A percentile compares a stretch with the other conserved stretches of the same genome.
These are phyloP conservation scores for Terrapene triunguis DNA, from an alignment of 2,113 vertebrate species.

Conservation along the genomic window DNA sequence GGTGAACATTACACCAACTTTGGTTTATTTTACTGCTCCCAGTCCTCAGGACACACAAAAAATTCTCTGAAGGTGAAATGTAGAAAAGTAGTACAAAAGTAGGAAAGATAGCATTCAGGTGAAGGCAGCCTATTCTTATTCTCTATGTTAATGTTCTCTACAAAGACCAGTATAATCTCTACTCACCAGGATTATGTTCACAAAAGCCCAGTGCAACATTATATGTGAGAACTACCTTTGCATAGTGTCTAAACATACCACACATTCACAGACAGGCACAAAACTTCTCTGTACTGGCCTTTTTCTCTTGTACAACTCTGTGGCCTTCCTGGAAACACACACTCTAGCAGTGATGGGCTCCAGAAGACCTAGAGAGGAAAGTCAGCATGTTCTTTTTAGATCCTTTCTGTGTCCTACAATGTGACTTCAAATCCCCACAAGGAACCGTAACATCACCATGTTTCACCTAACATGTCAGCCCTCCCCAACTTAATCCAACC, in stretches of 20 bases:
- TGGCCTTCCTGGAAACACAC: background rate
- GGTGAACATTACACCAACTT: background rate
- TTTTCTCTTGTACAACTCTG: background rate
- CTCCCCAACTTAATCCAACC: background rate
- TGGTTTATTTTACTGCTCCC: background rate
- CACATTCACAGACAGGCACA: background rate
- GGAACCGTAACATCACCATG: background rate
- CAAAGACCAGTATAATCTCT: background rate
- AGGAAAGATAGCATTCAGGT: background rate
- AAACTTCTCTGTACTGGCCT: background rate
- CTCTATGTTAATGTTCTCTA: background rate
- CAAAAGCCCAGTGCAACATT: background rate
- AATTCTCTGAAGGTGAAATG: background rate
- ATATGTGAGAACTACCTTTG: background rate
- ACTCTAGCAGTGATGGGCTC: background rate
- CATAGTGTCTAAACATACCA: rapidly evolving
- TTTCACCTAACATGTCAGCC: background rate
- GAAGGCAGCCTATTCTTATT: background rate
- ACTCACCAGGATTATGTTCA: background rate
- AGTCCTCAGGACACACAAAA: background rate
- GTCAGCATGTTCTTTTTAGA: background rate
- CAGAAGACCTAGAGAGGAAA: background rate
- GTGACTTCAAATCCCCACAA: background rate
- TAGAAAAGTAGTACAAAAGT: background rate
- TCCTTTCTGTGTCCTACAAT: background rate